Percentiles rank a stretch among this genome's conserved stretches.
These are phyloP conservation scores for Morpho helenor DNA, from an alignment of 2,888 invertebrate species.

Conservation along the genomic window DNA sequence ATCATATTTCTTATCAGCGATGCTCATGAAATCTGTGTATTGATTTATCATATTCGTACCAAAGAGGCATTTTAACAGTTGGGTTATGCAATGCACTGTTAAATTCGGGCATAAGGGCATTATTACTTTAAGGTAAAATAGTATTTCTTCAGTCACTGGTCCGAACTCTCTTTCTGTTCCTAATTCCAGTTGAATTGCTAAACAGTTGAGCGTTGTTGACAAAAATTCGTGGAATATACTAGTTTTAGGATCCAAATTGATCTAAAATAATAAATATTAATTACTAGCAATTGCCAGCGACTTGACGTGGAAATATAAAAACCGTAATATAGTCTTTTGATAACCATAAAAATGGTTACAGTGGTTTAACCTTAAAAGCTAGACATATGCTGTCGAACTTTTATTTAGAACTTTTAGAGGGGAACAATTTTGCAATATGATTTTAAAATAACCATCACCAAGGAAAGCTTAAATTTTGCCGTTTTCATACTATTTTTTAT, in stretches of 20 bases:
- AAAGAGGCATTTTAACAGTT: slow-evolving; percentile 87
- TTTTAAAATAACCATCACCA: too few species aligned
- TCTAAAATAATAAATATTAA: slow-evolving; percentile 61
- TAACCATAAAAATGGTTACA: too few species aligned
- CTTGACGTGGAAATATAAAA: too few species aligned
- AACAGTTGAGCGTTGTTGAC: slow-evolving; percentile 80
- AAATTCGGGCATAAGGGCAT: slow-evolving; percentile 84
- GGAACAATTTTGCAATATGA: too few species aligned
- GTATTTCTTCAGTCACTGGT: slow-evolving; percentile 87
- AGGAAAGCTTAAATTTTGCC: too few species aligned
- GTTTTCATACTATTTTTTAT: too few species aligned
- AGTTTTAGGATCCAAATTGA: slow-evolving; percentile 86
- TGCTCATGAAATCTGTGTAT: slow-evolving; percentile 58
- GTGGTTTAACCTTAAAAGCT: too few species aligned
- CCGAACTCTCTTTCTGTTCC: slow-evolving; percentile 85
- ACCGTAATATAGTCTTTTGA: too few species aligned
- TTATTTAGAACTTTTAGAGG: too few species aligned
- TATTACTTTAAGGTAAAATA: slow-evolving; percentile 85
- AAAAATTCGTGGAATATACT: slow-evolving; percentile 86
- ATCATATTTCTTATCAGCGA: slow-evolving; percentile 36
- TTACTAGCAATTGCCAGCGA: too few species aligned
- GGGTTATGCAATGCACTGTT: slow-evolving; percentile 87
- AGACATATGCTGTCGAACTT: too few species aligned
- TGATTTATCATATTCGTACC: slow-evolving; percentile 83
- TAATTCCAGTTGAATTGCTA: slow-evolving; percentile 85